Conservation (phyloP, 2,797 vertebrate species). For the Phoebastria nigripes region DNA sequence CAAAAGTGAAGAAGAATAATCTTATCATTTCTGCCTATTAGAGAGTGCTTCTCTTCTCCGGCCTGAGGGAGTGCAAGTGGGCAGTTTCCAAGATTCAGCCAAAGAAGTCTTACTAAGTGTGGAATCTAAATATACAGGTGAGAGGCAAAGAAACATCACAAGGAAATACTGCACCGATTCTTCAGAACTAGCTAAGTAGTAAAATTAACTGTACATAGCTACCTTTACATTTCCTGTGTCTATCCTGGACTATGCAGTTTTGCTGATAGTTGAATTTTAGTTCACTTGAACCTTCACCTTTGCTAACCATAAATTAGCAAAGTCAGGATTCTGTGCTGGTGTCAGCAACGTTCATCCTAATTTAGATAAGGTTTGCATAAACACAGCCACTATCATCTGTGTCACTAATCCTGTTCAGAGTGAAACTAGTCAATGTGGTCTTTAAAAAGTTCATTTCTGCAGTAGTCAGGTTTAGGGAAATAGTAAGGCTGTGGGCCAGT, state of each 20-base stretch:
- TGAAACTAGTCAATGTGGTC: not conserved
- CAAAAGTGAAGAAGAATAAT: not conserved
- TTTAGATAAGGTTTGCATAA: not conserved
- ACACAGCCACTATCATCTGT: not conserved
- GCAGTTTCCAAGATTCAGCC: not conserved
- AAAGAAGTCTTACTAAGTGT: not conserved
- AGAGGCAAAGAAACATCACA: not conserved
- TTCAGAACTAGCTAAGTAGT: not conserved
- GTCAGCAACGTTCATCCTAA: not conserved
- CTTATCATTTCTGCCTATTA: not conserved
- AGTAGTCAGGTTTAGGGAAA: not conserved
- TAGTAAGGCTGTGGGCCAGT: not conserved
- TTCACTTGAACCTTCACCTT: not conserved
- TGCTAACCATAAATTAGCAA: not conserved
- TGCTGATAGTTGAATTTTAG: not conserved
- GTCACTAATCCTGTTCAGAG: not conserved
- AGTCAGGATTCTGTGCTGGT: not conserved
- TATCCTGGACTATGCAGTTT: not conserved
- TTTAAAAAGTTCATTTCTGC: not conserved
- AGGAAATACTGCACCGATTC: not conserved
- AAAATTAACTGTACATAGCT: not conserved
- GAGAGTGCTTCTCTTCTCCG: not conserved
- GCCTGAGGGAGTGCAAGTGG: not conserved
- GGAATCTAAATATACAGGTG: not conserved
- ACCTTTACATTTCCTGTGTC: not conserved